Base-by-base conservation (phyloP, 2,888 invertebrate species). In the Rhodophaea formosa region DNA sequence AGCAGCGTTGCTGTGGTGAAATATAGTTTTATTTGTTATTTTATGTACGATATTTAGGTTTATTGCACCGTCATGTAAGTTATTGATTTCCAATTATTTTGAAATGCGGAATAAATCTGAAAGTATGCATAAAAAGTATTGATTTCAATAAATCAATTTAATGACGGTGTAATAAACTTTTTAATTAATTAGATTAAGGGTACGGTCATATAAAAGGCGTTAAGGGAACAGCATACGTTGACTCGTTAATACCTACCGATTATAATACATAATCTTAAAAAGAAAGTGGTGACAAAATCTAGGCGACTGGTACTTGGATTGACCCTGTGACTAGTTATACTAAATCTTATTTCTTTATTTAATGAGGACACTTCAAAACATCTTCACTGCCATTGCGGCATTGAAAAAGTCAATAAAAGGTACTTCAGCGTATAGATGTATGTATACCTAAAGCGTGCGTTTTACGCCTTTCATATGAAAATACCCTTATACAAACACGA, bases 41-140 rank as follows among this genome's bases (percentile, higher is more conserved):
- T 60, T 51, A 59, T 44, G 29, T 51, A 45, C n/a, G 29, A 47
- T 29, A 39, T 16, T 35, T 14, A 53, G 10, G 15, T 53, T 53
- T 44, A 44, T 30, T 53, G 16, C 16, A 30, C 29, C 44, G 53
- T 53, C 29, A 16, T 16, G 7, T 23, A 46, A 46, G 16, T 8
- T 17, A 46, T 46, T 46, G 10, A 39, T 39, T 39, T 8, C n/a
- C n/a, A 39, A 39, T 39, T 39, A 39, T 39, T 5, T 39, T 39
- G 39, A n/a, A 39, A n/a, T n/a, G 10, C 39, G 12, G 12, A 39
- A 6, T 12, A 39, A 32, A 39, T 12, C 1, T 5, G 39, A 39
- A 39, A 39, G 39, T 39, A 10, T 10, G 39, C 39, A 39, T 39
- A 39, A 12, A n/a, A 39, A 39, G 23, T 39, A 39, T 39, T 3